These are phyloP conservation scores for Tragelaphus imberbis DNA, from an alignment of 2,113 vertebrate species.

Conservation along the genomic window DNA sequence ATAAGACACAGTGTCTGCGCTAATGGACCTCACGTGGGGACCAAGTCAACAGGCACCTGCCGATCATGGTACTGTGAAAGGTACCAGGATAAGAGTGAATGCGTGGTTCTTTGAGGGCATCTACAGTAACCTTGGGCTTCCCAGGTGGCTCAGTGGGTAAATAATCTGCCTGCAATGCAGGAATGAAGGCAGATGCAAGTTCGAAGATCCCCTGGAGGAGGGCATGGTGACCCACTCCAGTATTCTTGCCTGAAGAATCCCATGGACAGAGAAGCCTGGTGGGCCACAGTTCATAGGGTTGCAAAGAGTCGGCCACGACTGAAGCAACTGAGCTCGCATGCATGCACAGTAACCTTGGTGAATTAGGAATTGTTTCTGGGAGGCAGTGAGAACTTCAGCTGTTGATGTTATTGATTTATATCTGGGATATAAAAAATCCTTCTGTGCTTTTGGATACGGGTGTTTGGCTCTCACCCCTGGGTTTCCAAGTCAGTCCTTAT, in stretches of 20 bases:
- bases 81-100: background rate
- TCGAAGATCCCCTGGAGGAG: background rate
- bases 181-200: background rate
- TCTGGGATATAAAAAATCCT: background rate
- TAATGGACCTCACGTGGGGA: background rate
- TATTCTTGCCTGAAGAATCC: background rate
- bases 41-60: background rate
- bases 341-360: background rate
- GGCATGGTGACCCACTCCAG: background rate
- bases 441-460: background rate
- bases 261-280: background rate
- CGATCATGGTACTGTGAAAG: background rate
- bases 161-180: background rate
- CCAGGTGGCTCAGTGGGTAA: background rate
- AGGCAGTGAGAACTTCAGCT: background rate
- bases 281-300: background rate
- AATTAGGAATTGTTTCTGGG: background rate
- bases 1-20: background rate
- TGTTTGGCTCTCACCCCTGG: background rate
- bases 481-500: conserved; percentile 15
- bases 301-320: background rate
- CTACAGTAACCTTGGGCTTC: background rate
- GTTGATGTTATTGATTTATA: background rate
- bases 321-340: rapidly evolving
- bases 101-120: background rate